These are phyloP conservation scores for Conomelus anceps DNA, from an alignment of 2,888 invertebrate genomes.

Conservation along the genomic window DNA sequence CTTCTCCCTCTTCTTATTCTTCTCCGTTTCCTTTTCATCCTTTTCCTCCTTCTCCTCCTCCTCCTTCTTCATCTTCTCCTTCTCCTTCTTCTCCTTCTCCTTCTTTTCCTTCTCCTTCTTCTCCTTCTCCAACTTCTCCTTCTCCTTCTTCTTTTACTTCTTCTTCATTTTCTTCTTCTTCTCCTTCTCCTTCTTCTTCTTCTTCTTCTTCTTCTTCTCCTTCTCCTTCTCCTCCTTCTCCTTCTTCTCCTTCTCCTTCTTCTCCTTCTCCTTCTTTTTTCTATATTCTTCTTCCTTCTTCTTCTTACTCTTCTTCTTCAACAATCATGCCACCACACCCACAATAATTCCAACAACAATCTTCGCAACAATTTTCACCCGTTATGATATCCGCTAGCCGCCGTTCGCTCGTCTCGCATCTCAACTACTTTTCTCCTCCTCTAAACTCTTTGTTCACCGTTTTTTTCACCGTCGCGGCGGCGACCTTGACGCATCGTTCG, in stretches of 20 bases:
- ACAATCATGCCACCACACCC: no score
- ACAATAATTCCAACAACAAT: not conserved
- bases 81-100: not conserved
- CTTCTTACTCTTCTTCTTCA: not conserved
- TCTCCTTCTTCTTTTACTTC: not conserved
- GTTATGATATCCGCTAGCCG: not conserved
- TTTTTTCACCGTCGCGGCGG: no score
- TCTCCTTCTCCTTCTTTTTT: not conserved
- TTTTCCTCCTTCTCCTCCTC: not conserved
- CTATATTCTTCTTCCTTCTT: not conserved
- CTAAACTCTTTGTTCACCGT: no score
- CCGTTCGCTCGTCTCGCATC: no score
- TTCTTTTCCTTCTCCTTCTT: not conserved
- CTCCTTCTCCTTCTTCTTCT: not conserved
- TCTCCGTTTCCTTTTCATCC: not conserved
- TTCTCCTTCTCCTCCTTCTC: not conserved
- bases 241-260: not conserved
- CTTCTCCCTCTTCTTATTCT: not conserved
- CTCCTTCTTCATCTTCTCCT: not conserved
- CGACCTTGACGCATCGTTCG: no score
- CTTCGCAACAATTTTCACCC: not conserved
- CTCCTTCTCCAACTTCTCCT: not conserved
- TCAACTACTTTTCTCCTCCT: no score
- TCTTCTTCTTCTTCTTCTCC: not conserved
- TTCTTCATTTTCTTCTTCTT: not conserved